Conservation (phyloP, 2,888 invertebrate genomes). For the Myopa testacea region DNA sequence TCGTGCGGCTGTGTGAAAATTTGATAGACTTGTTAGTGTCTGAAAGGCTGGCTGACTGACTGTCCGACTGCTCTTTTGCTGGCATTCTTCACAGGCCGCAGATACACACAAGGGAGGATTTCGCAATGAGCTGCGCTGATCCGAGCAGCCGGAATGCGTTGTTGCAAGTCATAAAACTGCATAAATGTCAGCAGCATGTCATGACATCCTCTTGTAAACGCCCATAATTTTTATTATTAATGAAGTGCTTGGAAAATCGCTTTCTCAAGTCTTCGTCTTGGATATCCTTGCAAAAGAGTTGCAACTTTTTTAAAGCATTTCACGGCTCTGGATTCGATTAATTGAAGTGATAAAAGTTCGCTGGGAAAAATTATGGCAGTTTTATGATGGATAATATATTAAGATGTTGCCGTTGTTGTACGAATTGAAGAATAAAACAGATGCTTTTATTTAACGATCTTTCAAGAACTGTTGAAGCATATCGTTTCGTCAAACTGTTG, state of each 20-base stretch:
- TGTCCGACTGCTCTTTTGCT: background rate
- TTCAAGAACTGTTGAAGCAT: too few species aligned
- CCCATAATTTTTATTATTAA: conserved; percentile 45
- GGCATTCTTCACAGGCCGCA: background rate
- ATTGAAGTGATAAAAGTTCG: conserved; percentile 28
- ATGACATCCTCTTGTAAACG: conserved; percentile 48
- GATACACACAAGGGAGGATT: conserved; percentile 40
- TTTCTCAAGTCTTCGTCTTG: conserved; percentile 3
- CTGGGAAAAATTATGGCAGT: conserved; percentile 3
- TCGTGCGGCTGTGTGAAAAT: conserved; percentile 41
- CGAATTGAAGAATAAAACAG: too few species aligned
- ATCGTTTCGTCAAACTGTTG: too few species aligned
- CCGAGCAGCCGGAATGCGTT: background rate
- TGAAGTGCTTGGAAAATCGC: conserved; percentile 29
- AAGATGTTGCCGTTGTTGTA: too few species aligned
- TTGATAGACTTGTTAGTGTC: conserved; percentile 47
- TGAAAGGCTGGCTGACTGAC: background rate
- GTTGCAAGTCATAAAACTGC: conserved; percentile 18
- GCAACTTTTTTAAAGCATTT: background rate
- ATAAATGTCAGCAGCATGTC: conserved; percentile 48
- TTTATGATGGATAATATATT: background rate
- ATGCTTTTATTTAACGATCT: too few species aligned
- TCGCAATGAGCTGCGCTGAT: conserved; percentile 20
- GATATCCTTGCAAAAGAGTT: background rate
- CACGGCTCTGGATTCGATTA: background rate